Percentiles rank a stretch among this genome's conserved stretches.
Evolutionary conservation across 2,797 vertebrate genomes (phyloP).

Genomic region (Oreortyx pictus): DNA sequence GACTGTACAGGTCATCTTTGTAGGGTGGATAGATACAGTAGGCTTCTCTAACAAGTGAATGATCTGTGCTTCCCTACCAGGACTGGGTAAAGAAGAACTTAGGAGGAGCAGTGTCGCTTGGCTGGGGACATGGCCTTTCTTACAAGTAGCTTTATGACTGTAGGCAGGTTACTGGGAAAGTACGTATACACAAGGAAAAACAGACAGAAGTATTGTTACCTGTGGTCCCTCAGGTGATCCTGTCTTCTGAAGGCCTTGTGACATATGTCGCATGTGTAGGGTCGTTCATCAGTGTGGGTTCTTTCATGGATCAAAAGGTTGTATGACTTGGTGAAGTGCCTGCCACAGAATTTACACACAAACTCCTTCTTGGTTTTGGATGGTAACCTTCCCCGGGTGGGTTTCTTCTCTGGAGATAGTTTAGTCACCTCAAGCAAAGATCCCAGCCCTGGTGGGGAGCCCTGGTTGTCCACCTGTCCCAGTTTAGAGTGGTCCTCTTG

Average conservation of each 20-base stretch:
- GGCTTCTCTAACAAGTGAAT: background rate
- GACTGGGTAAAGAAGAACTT: background rate
- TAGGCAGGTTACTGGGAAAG: fast-evolving
- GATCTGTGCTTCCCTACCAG: background rate
- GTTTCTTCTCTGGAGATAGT: constrained; percentile 92
- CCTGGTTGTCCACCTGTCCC: constrained; percentile 88
- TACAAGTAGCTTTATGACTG: background rate
- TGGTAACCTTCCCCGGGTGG: constrained; percentile 87
- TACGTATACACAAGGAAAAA: background rate
- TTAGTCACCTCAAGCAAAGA: constrained; percentile 92
- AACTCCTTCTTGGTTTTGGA: constrained; percentile 95
- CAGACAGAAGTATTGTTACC: constrained; percentile 69
- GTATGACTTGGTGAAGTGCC: constrained; percentile 93
- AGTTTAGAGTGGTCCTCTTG: constrained; percentile 91
- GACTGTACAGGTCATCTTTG: background rate
- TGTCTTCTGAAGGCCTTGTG: constrained; percentile 93
- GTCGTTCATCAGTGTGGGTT: constrained; percentile 90
- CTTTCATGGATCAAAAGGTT: constrained; percentile 92
- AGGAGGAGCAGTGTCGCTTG: background rate
- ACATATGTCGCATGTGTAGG: constrained; percentile 93
- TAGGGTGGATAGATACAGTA: background rate
- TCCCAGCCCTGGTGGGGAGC: constrained; percentile 83
- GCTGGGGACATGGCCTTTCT: background rate
- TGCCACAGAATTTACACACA: constrained; percentile 92
- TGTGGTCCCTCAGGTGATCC: constrained; percentile 91